Conservation (phyloP, 1,140 invertebrate genomes). For the Teleogryllus occipitalis region DNA sequence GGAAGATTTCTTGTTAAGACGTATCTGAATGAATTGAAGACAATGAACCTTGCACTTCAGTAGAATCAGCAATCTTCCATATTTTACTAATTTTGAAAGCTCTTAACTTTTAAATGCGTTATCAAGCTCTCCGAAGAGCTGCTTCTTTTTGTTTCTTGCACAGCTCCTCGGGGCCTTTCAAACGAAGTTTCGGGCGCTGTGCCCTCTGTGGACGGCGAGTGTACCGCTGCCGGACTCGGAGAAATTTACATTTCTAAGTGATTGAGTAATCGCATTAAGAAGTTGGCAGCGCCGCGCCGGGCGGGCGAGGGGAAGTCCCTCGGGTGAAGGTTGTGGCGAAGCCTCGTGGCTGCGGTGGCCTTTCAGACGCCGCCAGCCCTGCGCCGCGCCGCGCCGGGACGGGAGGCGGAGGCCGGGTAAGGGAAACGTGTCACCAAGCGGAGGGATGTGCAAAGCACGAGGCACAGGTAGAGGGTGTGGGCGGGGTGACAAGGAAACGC, state of each 20-base stretch:
- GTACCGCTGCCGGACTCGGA: not conserved
- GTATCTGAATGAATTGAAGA: no score
- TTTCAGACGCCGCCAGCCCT: not conserved
- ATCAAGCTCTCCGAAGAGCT: no score
- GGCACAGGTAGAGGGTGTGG: no score
- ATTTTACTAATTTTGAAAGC: no score
- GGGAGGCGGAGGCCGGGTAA: not conserved
- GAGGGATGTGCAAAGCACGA: no score
- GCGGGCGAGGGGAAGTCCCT: not conserved
- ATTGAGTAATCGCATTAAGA: slow-evolving; percentile 1
- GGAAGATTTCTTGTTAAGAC: no score
- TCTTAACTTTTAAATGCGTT: no score
- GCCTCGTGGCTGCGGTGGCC: not conserved
- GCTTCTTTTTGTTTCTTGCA: no score
- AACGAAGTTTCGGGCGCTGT: not conserved
- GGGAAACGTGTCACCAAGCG: not conserved
- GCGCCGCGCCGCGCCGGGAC: not conserved
- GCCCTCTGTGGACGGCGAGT: not conserved
- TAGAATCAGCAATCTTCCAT: no score
- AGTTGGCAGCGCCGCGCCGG: not conserved
- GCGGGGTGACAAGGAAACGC: no score
- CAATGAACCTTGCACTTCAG: no score
- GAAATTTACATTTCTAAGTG: slow-evolving; percentile 5
- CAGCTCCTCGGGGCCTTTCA: not conserved
- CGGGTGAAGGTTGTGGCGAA: not conserved